These are phyloP conservation scores for Caenorhabditis sp. DNA, from an alignment of 2,888 invertebrate species.

Conservation along the genomic window DNA sequence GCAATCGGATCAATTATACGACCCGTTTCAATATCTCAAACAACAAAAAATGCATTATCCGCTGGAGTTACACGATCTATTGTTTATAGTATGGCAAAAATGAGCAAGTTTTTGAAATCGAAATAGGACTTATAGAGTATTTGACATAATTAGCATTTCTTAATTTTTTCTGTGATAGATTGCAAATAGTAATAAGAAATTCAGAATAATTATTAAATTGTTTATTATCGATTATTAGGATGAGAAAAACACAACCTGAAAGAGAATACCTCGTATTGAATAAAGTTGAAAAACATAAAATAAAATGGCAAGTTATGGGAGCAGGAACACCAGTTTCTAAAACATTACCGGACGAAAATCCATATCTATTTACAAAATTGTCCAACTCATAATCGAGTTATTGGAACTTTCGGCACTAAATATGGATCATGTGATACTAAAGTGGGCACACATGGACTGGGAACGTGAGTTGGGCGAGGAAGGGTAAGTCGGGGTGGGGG, in stretches of 20 bases:
- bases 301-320: constrained; percentile 3
- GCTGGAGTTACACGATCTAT: constrained; percentile 60
- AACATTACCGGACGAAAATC: neutral
- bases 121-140: constrained; percentile 11
- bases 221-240: no score
- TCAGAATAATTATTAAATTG: no score
- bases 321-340: neutral
- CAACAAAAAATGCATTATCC: constrained; percentile 62
- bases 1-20: constrained; percentile 61
- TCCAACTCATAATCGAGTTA: constrained; percentile 15
- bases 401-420: constrained; percentile 32
- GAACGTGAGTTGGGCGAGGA: constrained; percentile 19
- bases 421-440: constrained; percentile 25
- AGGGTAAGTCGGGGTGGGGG: constrained; percentile 8
- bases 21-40: constrained; percentile 57
- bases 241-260: neutral
- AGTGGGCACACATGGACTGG: constrained; percentile 23
- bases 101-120: constrained; percentile 43
- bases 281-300: neutral
- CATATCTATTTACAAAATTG: neutral
- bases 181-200: no score
- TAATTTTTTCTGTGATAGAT: no score
- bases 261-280: constrained; percentile 6
- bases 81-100: constrained; percentile 61
- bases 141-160: no score